Base-by-base conservation (phyloP, 2,888 invertebrate genomes). In the Lasioglossum zephyrum region DNA sequence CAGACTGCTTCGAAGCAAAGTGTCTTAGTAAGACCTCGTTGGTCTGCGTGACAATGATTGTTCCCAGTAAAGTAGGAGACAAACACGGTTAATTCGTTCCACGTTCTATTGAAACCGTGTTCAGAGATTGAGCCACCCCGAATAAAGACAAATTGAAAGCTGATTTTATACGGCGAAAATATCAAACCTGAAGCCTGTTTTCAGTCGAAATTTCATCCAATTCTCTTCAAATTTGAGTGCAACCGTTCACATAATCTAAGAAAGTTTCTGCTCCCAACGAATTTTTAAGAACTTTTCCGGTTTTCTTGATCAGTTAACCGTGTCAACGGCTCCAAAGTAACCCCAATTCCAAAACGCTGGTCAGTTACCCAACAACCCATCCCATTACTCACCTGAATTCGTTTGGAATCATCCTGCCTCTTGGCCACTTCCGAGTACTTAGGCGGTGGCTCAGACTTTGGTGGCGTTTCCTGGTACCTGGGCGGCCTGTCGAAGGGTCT, bases 401-500 rank as follows among this genome's bases (percentile, higher is more conserved):
- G 91, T 87, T 93, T 94, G 41, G 81, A 84, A 13, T 95, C 94
- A 36, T 94, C 94, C 73, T 92, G 92, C n/a, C 91, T 91, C 83
- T 88, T 92, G 3, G 92, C 90, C 22, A 94, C 91, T 79, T 95
- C 95, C 31, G 92, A 92, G 85, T 94, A 94, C 83, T 93, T 94
- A 0, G 94, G 94, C 2, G 94, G 94, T 16, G 94, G 94, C 72
- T 94, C 94, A 13, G 90, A 84, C 77, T 92, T 94, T 5, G 93
- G 93, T 18, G 93, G 91, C 22, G 90, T 88, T 79, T 95, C 95
- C 79, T 94, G 95, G 77, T 95, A 95, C 75, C 91, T 92, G 4
- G 95, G 95, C 9, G 94, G 94, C 47, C 92, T 92, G 47, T 95
- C 95, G 80, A 92, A 92, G 44, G 93, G 93, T 39, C 94, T 91